These are phyloP conservation scores for Carcinoscorpius rotundicauda DNA, from an alignment of 1,140 invertebrate species.

Conservation along the genomic window DNA sequence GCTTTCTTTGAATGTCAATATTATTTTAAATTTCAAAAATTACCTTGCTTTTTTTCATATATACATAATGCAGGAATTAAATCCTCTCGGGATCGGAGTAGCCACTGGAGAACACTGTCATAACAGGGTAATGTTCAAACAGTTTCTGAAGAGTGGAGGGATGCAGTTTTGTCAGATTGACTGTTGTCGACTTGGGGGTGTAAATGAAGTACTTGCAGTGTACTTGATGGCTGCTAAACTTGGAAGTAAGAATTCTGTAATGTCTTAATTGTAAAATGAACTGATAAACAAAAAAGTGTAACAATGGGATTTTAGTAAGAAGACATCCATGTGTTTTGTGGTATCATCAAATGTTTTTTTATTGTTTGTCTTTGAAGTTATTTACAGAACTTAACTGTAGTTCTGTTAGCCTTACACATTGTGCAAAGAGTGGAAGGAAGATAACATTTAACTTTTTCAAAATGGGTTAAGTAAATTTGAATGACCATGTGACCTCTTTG, in stretches of 20 bases:
- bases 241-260: constrained; percentile 38
- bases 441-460: too few relatives aligned
- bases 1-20: neutral
- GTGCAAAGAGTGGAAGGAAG: too few relatives aligned
- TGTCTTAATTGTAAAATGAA: neutral
- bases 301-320: too few relatives aligned
- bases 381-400: too few relatives aligned
- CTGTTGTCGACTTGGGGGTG: constrained; percentile 67
- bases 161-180: constrained; percentile 85
- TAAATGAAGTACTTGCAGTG: constrained; percentile 76
- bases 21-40: neutral
- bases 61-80: constrained; percentile 24
- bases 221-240: constrained; percentile 69
- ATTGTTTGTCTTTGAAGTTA: too few relatives aligned
- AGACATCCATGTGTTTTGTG: too few relatives aligned
- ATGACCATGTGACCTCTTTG: too few relatives aligned
- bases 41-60: too few relatives aligned
- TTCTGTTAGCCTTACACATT: too few relatives aligned
- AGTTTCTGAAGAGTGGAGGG: constrained; percentile 63
- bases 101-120: constrained; percentile 86
- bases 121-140: constrained; percentile 85
- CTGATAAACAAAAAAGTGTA: too few relatives aligned
- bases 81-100: constrained; percentile 61
- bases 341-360: too few relatives aligned
- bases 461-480: too few relatives aligned